Percentiles rank a stretch among this genome's conserved stretches.
Conservation (phyloP, 2,797 vertebrate genomes). For the Poeciliopsis infans region DNA sequence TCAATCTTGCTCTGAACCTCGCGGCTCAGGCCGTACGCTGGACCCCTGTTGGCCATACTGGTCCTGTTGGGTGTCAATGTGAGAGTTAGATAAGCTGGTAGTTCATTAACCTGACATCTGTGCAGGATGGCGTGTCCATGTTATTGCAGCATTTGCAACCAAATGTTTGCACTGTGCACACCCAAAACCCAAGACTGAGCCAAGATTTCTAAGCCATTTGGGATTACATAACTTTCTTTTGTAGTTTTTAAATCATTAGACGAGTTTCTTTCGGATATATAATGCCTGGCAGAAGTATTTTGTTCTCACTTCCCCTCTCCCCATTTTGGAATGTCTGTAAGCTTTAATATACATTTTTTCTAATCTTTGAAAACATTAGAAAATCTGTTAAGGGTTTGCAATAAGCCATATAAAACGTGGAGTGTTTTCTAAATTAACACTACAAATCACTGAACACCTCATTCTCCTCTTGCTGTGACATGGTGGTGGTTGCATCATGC, state of each 20-base stretch:
- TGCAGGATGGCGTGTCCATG: slow-evolving; percentile 12
- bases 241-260: background rate
- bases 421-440: background rate
- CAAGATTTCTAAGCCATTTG: background rate
- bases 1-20: slow-evolving; percentile 94
- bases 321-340: background rate
- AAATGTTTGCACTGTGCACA: slow-evolving; percentile 32
- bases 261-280: background rate
- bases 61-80: slow-evolving; percentile 50
- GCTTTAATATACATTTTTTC: background rate
- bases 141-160: slow-evolving; percentile 26
- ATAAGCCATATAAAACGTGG: background rate
- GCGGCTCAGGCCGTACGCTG: slow-evolving; percentile 89
- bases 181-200: background rate
- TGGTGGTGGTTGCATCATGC: background rate
- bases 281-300: background rate
- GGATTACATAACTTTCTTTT: background rate
- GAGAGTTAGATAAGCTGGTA: slow-evolving; percentile 14
- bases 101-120: slow-evolving; percentile 8
- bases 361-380: background rate
- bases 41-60: slow-evolving; percentile 92
- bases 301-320: background rate
- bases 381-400: background rate
- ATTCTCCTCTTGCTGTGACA: background rate
- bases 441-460: background rate